Base-by-base conservation (phyloP, 2,888 invertebrate genomes). In the Gymnosoma rotundatum region DNA sequence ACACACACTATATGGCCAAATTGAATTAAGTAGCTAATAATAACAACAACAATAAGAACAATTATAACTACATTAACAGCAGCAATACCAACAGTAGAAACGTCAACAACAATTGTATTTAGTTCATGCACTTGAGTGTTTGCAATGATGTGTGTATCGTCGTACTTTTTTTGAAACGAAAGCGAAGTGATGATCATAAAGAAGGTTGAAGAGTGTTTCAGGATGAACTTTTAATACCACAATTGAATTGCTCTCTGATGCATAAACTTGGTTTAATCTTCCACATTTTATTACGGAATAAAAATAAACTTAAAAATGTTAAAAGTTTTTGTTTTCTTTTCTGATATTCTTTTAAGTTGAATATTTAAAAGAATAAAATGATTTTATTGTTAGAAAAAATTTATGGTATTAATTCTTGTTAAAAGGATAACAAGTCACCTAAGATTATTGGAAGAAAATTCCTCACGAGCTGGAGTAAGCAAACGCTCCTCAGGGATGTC, bases 21-120 rank as follows among this genome's bases (percentile, higher is more conserved):
- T 86, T 86, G 86, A 86, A 86, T 86, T 86, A 86, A 86, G 83
- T 74, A 83, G 84, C 84, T 78, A 83, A 83, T 80, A 84, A 86
- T 60, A 83, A 64, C 4, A 60, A 12, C n/a, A 52, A 25, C 50
- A 73, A 42, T n/a, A 63, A 25, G n/a, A 63, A 52, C 48, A 9
- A 36, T 14, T 14, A 18, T 14, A 6, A 9, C 20, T 54, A 60
- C 66, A 66, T 16, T 10, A 75, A 42, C 36, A 50, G n/a, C 50
- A 61, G 64, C 52, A 72, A 75, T 78, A 75, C 64, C 86, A 85
- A 75, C 81, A 81, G 82, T 80, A 83, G 80, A 64, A 87, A 85
- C 87, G 83, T 86, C 87, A 87, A 85, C 85, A 87, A 87, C 86
- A 61, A 50, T 58, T 48, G 60, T 14, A 66, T 18, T 18, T 42